These are phyloP conservation scores for Ruditapes philippinarum DNA, from an alignment of 1,140 invertebrate genomes.

Conservation along the genomic window DNA sequence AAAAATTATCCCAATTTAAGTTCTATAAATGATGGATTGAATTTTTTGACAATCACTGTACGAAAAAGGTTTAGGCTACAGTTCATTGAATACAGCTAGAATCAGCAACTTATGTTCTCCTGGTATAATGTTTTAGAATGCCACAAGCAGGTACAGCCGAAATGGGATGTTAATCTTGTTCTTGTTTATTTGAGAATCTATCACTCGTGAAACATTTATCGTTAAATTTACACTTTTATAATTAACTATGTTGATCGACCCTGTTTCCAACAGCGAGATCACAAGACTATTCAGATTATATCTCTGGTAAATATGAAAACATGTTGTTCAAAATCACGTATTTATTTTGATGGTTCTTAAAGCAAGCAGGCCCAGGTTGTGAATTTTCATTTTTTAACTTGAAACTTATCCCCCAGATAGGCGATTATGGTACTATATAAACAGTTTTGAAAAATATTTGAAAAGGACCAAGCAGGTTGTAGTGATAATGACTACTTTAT, in stretches of 20 bases:
- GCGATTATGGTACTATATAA: neutral
- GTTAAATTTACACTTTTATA: neutral
- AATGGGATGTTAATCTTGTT: constrained; percentile 42
- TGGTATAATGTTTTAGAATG: neutral
- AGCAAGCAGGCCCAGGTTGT: too few relatives aligned
- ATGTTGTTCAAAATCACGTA: neutral
- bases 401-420: neutral
- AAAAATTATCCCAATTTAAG: neutral
- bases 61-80: neutral
- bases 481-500: neutral
- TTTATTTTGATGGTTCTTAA: too few relatives aligned
- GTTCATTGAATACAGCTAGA: neutral
- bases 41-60: neutral
- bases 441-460: neutral
- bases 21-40: neutral
- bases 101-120: neutral
- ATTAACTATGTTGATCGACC: constrained; percentile 57
- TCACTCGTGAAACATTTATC: neutral
- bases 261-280: constrained; percentile 52
- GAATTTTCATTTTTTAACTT: neutral
- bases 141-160: neutral
- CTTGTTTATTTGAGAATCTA: constrained; percentile 3
- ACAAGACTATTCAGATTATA: constrained; percentile 41
- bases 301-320: neutral
- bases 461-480: neutral